Evolutionary conservation across 2,113 vertebrate genomes (phyloP).

Genomic region (Podarcis raffonei): DNA sequence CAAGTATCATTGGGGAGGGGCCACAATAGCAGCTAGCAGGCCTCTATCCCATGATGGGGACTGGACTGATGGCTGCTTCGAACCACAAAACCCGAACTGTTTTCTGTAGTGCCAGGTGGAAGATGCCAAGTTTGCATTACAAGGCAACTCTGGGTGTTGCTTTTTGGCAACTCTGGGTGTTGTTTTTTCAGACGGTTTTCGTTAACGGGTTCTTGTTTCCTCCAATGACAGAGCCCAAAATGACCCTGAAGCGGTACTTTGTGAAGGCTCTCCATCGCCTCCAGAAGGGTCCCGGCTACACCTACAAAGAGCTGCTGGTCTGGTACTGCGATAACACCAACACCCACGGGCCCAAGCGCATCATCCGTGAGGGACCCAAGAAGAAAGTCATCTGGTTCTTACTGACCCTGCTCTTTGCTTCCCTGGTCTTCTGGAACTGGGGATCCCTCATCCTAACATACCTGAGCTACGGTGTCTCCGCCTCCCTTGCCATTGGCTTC

Average conservation of each 20-base stretch:
- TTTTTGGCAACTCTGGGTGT: neutral
- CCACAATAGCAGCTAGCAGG: too few relatives aligned
- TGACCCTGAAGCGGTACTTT: conserved; percentile 76
- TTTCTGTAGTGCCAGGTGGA: neutral
- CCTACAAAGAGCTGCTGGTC: conserved; percentile 82
- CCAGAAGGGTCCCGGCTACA: conserved; percentile 84
- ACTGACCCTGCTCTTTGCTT: conserved; percentile 77
- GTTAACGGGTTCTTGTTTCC: neutral
- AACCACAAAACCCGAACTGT: neutral
- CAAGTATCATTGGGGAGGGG: too few relatives aligned
- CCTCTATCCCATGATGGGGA: neutral
- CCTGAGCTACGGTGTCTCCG: conserved; percentile 79
- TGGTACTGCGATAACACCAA: conserved; percentile 87
- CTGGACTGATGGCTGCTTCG: neutral
- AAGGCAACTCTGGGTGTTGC: neutral
- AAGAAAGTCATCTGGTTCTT: conserved; percentile 83
- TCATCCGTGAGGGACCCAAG: conserved; percentile 83
- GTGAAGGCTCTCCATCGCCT: conserved; percentile 77
- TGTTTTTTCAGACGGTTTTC: neutral
- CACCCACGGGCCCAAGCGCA: conserved; percentile 84
- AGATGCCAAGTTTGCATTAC: neutral
- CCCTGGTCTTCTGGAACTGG: conserved; percentile 85
- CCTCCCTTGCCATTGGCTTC: conserved; percentile 79
- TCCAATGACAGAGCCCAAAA: conserved; percentile 45
- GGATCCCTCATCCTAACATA: conserved; percentile 80